These are phyloP conservation scores for Corynorhinus townsendii DNA, from an alignment of 2,113 vertebrate genomes.

Conservation along the genomic window DNA sequence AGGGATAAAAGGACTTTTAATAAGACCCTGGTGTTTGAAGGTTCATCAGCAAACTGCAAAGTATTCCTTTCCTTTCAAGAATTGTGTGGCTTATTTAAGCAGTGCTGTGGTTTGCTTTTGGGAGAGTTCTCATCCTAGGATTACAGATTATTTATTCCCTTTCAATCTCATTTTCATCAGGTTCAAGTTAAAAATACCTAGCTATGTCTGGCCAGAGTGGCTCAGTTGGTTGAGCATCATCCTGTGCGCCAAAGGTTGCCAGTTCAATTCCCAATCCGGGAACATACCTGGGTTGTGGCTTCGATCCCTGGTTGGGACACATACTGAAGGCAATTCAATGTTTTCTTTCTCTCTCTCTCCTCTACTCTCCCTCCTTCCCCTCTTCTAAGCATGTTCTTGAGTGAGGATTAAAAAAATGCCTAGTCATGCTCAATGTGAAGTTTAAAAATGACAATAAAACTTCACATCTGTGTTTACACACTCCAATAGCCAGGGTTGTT, in stretches of 20 bases:
- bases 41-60: background rate
- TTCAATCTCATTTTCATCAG: constrained; percentile 55
- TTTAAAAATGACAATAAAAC: constrained; percentile 69
- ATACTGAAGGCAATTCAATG: background rate
- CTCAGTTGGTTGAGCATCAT: background rate
- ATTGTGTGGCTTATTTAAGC: background rate
- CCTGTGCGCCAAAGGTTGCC: background rate
- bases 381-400: background rate
- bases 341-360: background rate
- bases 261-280: background rate
- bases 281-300: background rate
- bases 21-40: background rate
- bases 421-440: constrained; percentile 53
- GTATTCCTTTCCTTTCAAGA: background rate
- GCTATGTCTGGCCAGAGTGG: background rate
- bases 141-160: background rate
- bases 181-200: constrained; percentile 56
- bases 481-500: constrained; percentile 70
- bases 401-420: constrained; percentile 29
- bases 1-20: background rate
- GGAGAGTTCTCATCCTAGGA: background rate
- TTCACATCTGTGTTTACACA: constrained; percentile 72
- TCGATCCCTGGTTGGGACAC: background rate
- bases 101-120: background rate
- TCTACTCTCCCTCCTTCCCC: background rate